Evolutionary conservation across 92 coral and sea anemone species (phyloP), one percentile per base, ranked within the genome.

Genomic region (Montipora capitata): DNA sequence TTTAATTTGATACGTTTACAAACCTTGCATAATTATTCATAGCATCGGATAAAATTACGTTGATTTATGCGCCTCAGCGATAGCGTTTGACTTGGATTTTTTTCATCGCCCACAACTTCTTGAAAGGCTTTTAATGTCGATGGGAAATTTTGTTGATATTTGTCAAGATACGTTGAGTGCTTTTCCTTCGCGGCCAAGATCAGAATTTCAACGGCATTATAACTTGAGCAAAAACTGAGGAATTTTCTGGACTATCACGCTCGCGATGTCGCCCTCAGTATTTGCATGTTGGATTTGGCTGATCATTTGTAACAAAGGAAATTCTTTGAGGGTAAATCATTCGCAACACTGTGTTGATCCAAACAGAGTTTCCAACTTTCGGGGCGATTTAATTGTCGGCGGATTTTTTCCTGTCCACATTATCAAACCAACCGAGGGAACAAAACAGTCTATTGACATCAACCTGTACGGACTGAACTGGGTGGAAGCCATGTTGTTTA

Each of bases 401-500:
- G 99, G 99, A 2, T 63, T 97, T 70, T 92, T 97, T 59, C 99
- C 99, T 3, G 99, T 97, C 2, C 99, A 97, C 54, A 85, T 92
- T 14, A 40, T 78, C 0, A 61, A 79, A 68, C 77, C 62, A 11
- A 41, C 69, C 10, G 72, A 76, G 8, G 95, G 85, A 38, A 84
- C 88, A 2, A 61, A 79, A 38, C 83, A 81, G 5, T 80, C 66
- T n/a, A 16, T 77, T 58, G 94, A 82, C 12, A 86, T 97, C 11
- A 97, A 97, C 64, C 69, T 92, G 45, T 90, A 93, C 84, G 99
- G 95, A 10, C 42, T 97, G 10, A 92, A 95, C 27, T 97, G 99
- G 99, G 95, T 92, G 13, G 98, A 97, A 57, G 99, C 99, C 43
- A 97, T 97, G 99, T 83, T 97, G 66, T 97, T 77, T 85, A 96